Conservation (phyloP, 1,140 invertebrate species). For the Pogonomyrmex barbatus region DNA sequence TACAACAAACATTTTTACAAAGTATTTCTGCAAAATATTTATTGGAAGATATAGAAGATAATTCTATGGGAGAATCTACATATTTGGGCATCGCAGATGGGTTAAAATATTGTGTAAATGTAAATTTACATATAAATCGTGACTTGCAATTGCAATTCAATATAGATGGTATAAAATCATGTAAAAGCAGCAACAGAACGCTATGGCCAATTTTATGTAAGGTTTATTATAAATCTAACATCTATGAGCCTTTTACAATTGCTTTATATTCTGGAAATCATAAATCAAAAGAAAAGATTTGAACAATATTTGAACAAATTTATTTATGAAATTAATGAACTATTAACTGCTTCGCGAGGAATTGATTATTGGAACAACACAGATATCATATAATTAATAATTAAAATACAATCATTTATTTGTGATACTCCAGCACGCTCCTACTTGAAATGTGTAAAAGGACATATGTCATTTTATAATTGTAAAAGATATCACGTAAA, state of each 20-base stretch:
- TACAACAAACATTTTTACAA: too few species aligned
- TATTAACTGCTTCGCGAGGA: conserved; percentile 5
- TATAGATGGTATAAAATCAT: conserved; percentile 21
- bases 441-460: conserved; percentile 31
- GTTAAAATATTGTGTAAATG: not conserved
- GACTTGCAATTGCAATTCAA: not conserved
- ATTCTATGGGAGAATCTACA: not conserved
- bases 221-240: conserved; percentile 4
- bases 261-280: conserved; percentile 22
- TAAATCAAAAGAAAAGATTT: conserved; percentile 5
- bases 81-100: conserved; percentile 5
- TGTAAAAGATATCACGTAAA: conserved; percentile 29
- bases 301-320: conserved; percentile 18
- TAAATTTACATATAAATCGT: conserved; percentile 14
- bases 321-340: conserved; percentile 12
- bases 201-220: conserved; percentile 26
- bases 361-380: conserved; percentile 9
- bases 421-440: conserved; percentile 35
- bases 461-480: conserved; percentile 10
- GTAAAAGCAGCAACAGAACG: conserved; percentile 6
- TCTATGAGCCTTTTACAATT: conserved; percentile 22
- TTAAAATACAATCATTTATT: conserved; percentile 32
- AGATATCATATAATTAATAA: not conserved
- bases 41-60: not conserved
- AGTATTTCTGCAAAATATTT: too few species aligned